Conservation (phyloP, 2,888 invertebrate species). For the Piscicola geometra region DNA sequence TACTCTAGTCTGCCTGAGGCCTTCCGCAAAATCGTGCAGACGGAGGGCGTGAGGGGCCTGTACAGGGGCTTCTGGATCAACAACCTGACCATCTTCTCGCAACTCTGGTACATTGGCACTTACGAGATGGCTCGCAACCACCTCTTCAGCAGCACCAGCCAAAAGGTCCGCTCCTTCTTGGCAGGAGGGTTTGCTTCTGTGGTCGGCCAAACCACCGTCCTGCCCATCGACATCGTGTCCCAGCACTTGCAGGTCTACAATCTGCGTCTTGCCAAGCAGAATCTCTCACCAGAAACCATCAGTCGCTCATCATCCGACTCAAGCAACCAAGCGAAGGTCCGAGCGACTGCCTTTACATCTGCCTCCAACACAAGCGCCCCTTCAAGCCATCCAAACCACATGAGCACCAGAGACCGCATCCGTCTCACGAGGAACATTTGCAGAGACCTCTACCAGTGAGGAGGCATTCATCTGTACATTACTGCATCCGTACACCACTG, state of each 20-base stretch:
- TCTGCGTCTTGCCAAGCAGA: slow-evolving; percentile 30
- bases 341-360: too few species aligned
- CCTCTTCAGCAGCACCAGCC: slow-evolving; percentile 62
- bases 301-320: neutral
- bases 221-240: slow-evolving; percentile 91
- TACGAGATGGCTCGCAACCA: slow-evolving; percentile 85
- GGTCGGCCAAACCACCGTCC: slow-evolving; percentile 85
- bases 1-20: slow-evolving; percentile 78
- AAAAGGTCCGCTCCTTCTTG: slow-evolving; percentile 65
- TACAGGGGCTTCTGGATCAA: slow-evolving; percentile 94
- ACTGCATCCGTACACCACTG: too few species aligned
- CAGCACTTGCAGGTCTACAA: slow-evolving; percentile 95
- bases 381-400: neutral
- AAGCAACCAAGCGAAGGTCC: too few species aligned
- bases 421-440: neutral
- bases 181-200: slow-evolving; percentile 86
- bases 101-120: slow-evolving; percentile 73
- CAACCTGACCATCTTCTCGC: slow-evolving; percentile 66
- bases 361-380: too few species aligned
- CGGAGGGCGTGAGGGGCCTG: slow-evolving; percentile 78
- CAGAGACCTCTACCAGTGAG: neutral
- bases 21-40: slow-evolving; percentile 74
- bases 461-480: too few species aligned
- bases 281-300: neutral
- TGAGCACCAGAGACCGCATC: neutral